Percentiles rank a stretch among this genome's conserved stretches.
These are phyloP conservation scores for Papilio machaon DNA, from an alignment of 1,140 invertebrate species.

Conservation along the genomic window DNA sequence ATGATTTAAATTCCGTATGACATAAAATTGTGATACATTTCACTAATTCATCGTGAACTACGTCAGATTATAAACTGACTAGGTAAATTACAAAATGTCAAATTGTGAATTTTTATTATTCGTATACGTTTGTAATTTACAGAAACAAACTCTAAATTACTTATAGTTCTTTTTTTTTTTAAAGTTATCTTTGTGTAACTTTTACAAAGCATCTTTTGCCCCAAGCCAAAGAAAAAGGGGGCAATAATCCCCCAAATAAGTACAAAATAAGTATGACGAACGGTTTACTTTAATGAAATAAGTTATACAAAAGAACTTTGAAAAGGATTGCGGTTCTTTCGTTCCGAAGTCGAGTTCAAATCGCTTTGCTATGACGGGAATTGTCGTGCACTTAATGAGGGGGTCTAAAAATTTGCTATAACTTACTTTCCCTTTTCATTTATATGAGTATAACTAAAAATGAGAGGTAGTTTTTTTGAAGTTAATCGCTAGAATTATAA, in stretches of 20 bases:
- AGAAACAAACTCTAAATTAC: background rate
- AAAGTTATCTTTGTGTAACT: background rate
- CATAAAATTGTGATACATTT: background rate
- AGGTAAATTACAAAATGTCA: background rate
- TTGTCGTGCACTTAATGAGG: slow-evolving; percentile 58
- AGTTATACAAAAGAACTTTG: slow-evolving; percentile 67
- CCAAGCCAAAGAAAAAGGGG: slow-evolving; percentile 56
- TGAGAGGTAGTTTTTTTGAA: too few species aligned
- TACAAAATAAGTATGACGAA: slow-evolving; percentile 62
- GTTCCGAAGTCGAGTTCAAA: slow-evolving; percentile 50
- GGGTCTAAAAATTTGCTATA: slow-evolving; percentile 47
- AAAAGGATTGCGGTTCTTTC: slow-evolving; percentile 72
- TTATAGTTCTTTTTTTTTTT: background rate
- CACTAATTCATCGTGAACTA: background rate
- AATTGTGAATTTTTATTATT: too few species aligned
- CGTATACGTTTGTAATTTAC: background rate
- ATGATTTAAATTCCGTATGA: background rate
- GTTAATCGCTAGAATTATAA: too few species aligned
- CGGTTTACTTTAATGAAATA: slow-evolving; percentile 61
- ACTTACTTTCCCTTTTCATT: background rate
- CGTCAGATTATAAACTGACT: background rate
- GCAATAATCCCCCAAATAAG: slow-evolving; percentile 63
- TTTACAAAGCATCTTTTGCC: slow-evolving; percentile 26
- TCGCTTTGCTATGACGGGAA: slow-evolving; percentile 48
- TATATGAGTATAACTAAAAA: background rate